Evolutionary conservation across 2,113 vertebrate species (phyloP), one percentile per base, ranked within the genome.

Genomic region (Eulemur rufifrons): DNA sequence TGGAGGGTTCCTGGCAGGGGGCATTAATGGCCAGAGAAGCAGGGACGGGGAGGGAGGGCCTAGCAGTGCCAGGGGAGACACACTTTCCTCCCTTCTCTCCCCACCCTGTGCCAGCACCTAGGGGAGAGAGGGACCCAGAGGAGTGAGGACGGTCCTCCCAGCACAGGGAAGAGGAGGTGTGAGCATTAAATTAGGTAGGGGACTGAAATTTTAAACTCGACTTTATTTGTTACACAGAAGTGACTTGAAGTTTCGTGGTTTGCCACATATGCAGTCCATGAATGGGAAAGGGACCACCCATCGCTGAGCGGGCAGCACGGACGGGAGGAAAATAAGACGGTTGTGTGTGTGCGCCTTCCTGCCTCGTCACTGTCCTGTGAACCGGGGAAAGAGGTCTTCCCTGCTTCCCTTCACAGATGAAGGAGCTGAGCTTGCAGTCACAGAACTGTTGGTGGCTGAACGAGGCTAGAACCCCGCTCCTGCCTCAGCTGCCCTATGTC

Each of bases 241-340:
- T 96, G 80, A 91, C 90, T 86, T 94, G 37, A 25, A 68, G 29
- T 39, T 45, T 74, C 86, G 37, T 86, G 63, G 84, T 86, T 59
- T 93, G 83, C 54, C 73, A 78, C 56, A 47, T 45, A 52, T 14
- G 6, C 68, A 78, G 42, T 14, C 20, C 21, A 17, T 5, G 17
- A 54, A 47, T 56, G 17, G 61, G 69, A 64, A 87, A 63, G 29
- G 84, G 66, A 69, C 77, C 18, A 42, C 29, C 52, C 69, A n/a
- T 14, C 50, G n/a, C 4, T 0, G 7, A 39, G 21, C 8, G 69
- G 74, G 21, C 2, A 23, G 61, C 8, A 14, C 0, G 1, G 15
- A 4, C 13, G 42, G 52, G 86, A 87, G 27, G 29, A 17, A 86
- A 45, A 87, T 21, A 66, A 66, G 92, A 23, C 7, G 23, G 32